A percentile compares a stretch with the other conserved stretches of the same genome.
Evolutionary conservation across 2,888 invertebrate species (phyloP).

Genomic region (Colostygia pectinataria): DNA sequence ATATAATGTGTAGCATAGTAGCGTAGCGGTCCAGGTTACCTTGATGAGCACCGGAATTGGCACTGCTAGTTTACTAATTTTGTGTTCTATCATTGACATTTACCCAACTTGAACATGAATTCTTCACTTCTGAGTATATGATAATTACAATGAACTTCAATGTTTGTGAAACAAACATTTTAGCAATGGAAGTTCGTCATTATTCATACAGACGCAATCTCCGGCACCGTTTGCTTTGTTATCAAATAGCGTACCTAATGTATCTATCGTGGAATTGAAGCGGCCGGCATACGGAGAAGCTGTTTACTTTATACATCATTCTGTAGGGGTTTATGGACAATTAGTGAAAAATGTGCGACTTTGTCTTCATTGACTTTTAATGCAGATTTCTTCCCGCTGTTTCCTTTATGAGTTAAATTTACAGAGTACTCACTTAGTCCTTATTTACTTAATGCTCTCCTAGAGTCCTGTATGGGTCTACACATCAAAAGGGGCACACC

Average conservation of each 20-base stretch:
- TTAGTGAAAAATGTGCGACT: too few species aligned
- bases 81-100: too few species aligned
- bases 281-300: slow-evolving; percentile 15
- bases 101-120: too few species aligned
- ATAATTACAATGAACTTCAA: slow-evolving; percentile 15
- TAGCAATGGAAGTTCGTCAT: slow-evolving; percentile 40
- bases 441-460: too few species aligned
- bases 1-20: slow-evolving; percentile 26
- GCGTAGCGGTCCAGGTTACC: slow-evolving; percentile 19
- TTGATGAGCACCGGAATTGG: slow-evolving; percentile 11
- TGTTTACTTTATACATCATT: neutral
- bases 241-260: slow-evolving; percentile 25
- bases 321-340: too few species aligned
- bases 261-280: neutral
- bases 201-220: slow-evolving; percentile 46
- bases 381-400: too few species aligned
- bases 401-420: too few species aligned
- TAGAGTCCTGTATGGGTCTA: too few species aligned
- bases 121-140: neutral
- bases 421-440: too few species aligned
- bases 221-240: slow-evolving; percentile 38
- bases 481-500: too few species aligned
- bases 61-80: neutral
- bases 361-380: too few species aligned
- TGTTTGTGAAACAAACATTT: slow-evolving; percentile 38